A percentile compares a stretch with the other conserved stretches of the same genome.
phyloP scores from a whole-genome alignment of 2,113 vertebrate species.

The Erpornis zantholeuca region DNA sequence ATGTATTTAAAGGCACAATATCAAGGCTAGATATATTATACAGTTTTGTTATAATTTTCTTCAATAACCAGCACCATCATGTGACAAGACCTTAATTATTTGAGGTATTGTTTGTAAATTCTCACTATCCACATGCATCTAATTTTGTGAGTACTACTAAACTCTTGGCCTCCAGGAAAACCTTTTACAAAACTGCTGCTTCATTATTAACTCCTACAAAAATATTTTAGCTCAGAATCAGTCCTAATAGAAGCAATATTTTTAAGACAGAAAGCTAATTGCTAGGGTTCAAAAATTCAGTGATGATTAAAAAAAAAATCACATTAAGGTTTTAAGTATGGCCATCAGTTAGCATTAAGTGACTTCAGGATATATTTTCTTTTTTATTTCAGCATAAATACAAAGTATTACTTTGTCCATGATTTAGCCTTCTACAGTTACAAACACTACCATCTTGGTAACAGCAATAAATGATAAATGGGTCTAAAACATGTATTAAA shows the following conservation, averaged over 20 bases:
- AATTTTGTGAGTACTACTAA: not conserved
- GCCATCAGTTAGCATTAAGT: not conserved
- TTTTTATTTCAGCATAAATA: not conserved
- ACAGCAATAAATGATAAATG: constrained; percentile 59
- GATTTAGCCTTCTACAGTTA: not conserved
- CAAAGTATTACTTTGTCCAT: not conserved
- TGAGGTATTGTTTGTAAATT: not conserved
- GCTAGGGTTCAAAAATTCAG: not conserved
- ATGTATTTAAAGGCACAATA: not conserved
- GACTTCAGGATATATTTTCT: not conserved
- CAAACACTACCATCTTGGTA: not conserved
- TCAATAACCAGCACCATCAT: not conserved
- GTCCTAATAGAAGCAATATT: not conserved
- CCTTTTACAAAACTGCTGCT: not conserved
- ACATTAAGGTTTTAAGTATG: not conserved
- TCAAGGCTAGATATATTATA: not conserved
- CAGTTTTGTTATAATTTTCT: not conserved
- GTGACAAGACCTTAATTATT: not conserved
- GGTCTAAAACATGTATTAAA: constrained; percentile 42
- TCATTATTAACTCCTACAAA: not conserved
- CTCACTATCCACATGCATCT: not conserved
- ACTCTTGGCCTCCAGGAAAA: not conserved
- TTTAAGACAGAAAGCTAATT: not conserved
- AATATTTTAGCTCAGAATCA: not conserved
- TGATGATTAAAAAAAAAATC: not conserved